Base-by-base conservation (phyloP, 2,797 vertebrate genomes). In the Falco peregrinus region DNA sequence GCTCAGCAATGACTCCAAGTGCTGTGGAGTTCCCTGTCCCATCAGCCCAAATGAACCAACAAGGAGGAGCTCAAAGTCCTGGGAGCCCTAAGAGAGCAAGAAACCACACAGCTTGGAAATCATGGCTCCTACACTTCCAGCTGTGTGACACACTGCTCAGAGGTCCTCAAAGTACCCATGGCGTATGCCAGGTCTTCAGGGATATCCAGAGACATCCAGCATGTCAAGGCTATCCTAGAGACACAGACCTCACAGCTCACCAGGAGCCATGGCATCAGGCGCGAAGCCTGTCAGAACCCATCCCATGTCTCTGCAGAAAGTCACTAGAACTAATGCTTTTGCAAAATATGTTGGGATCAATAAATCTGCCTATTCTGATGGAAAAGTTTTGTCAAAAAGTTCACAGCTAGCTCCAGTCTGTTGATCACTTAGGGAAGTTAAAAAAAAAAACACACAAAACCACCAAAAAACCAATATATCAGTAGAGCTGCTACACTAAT, bases 261-360 rank as follows among this genome's bases (percentile, higher is more conserved):
- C 85, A 90, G 89, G 2, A 95, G 93, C 47, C 80, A 88, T 35
- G 79, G 93, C 94, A 78, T 86, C 76, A 84, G 89, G 85, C 94
- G 84, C 73, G 67, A 96, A 94, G 79, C 43, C 84, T 96, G 93
- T 95, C 96, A 94, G 82, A 96, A 95, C 33, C 33, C 51, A 94
- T 94, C 43, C 54, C 10, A 4, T 28, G 16, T 87, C 92, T 87
- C 64, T 65, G 57, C 19, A 41, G 51, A 93, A 95, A 88, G 56
- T 64, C 83, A 87, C 74, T 51, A 59, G 92, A 94, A 93, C 11
- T 15, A 7, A 93, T 76, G 74, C 7, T 88, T 94, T 80, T 77
- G 56, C 87, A 93, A 93, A 95, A 82, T 93, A 84, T 64, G 94
- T 77, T 70, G 37, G 39, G 96, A 84, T 94, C 91, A 94, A 76